Conservation (phyloP, 2,797 vertebrate species). For the Sphenopsis melanotis region DNA sequence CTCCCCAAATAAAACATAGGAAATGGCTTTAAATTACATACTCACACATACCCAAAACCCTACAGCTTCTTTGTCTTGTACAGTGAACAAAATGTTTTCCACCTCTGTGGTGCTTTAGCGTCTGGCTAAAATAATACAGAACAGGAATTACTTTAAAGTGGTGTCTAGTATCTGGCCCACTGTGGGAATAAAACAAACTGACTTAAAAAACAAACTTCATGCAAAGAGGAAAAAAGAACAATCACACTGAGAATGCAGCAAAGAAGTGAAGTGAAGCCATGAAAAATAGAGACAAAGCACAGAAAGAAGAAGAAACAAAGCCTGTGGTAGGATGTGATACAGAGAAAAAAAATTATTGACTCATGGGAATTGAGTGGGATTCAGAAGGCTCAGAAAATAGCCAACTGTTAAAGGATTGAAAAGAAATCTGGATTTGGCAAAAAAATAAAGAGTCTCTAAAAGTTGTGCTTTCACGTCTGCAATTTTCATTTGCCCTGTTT, state of each 20-base stretch:
- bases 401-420: neutral
- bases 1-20: neutral
- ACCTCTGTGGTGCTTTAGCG: neutral
- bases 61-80: neutral
- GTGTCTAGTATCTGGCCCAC: neutral
- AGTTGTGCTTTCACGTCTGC: neutral
- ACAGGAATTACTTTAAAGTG: neutral
- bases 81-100: neutral
- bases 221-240: neutral
- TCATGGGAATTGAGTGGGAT: neutral
- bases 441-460: neutral
- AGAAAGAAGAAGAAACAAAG: neutral
- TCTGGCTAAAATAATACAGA: neutral
- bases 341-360: neutral
- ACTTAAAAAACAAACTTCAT: neutral
- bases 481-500: neutral
- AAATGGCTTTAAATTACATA: neutral
- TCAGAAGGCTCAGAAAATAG: neutral
- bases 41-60: neutral
- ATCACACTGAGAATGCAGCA: neutral
- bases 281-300: neutral
- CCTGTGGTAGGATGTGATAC: neutral
- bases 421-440: neutral
- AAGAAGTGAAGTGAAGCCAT: neutral
- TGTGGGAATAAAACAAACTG: neutral